Percentiles rank a stretch among this genome's conserved stretches.
These are phyloP conservation scores for Sogatella furcifera DNA, from an alignment of 1,140 invertebrate species.

Conservation along the genomic window DNA sequence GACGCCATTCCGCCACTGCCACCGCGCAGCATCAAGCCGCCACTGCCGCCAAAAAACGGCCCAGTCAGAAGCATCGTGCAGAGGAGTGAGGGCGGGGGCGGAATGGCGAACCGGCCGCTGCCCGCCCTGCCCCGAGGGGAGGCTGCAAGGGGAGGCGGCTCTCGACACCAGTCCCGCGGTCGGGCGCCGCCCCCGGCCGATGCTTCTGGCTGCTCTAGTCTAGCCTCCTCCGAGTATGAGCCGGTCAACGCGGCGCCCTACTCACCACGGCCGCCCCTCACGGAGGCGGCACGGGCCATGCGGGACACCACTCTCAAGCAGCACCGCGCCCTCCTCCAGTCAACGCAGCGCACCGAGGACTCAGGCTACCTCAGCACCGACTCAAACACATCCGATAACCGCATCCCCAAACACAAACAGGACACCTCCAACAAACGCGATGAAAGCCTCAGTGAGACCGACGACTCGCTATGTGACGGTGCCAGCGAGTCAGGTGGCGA, in stretches of 20 bases:
- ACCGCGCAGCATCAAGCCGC: constrained; percentile 28
- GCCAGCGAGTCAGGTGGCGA: constrained; percentile 74
- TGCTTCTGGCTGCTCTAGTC: constrained; percentile 33
- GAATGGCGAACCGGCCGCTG: background rate
- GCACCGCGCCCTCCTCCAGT: background rate
- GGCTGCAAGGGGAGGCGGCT: background rate
- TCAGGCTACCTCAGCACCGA: constrained; percentile 23
- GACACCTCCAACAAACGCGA: constrained; percentile 40
- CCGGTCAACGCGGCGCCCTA: constrained; percentile 5
- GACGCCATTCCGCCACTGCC: constrained; percentile 25
- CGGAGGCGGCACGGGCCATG: background rate
- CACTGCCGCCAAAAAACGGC: constrained; percentile 44
- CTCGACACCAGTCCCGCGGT: constrained; percentile 23
- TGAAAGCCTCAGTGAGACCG: constrained; percentile 65
- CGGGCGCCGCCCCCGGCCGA: constrained; percentile 28
- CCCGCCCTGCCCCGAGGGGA: constrained; percentile 10
- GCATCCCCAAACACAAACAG: constrained; percentile 29
- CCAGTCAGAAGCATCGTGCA: constrained; percentile 29
- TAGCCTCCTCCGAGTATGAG: constrained; percentile 34
- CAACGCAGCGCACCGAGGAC: constrained; percentile 19
- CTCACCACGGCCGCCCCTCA: background rate
- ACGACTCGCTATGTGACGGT: constrained; percentile 77
- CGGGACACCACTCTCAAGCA: background rate
- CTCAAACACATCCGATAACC: constrained; percentile 10
- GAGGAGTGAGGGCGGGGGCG: background rate